phyloP scores from a whole-genome alignment of 2,888 invertebrate genomes.

The Polymixis flavicincta region DNA sequence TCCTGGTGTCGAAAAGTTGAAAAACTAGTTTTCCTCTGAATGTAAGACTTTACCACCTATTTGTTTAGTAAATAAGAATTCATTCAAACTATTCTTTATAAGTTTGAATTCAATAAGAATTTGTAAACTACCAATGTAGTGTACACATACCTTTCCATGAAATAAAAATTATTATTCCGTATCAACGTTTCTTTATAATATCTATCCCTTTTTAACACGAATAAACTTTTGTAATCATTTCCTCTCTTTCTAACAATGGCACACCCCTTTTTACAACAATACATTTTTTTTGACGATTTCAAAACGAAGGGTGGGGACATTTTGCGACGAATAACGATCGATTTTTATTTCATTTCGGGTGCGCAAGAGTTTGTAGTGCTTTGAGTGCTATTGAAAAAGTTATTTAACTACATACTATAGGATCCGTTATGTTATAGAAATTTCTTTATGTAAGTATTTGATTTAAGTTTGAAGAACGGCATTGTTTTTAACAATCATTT shows the following conservation, averaged over 20 bases:
- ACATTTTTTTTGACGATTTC: conserved; percentile 60
- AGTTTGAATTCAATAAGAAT: not conserved
- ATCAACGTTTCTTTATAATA: conserved; percentile 41
- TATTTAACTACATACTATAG: not conserved
- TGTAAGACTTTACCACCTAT: not conserved
- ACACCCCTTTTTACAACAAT: conserved; percentile 75
- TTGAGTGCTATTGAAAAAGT: conserved; percentile 38
- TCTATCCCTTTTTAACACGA: conserved; percentile 66
- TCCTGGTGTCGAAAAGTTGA: no score
- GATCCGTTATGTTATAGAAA: not conserved
- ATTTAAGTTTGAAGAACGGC: not conserved
- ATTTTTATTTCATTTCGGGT: conserved; percentile 48
- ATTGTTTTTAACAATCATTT: not conserved
- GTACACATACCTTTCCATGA: conserved; percentile 47
- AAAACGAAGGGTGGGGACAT: conserved; percentile 66
- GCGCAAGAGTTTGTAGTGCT: conserved; percentile 60
- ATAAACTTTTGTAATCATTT: conserved; percentile 61
- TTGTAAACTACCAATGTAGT: conserved; percentile 6
- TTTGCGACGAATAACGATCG: conserved; percentile 57
- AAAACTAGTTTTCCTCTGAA: not conserved
- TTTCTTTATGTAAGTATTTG: not conserved
- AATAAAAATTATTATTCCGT: conserved; percentile 49
- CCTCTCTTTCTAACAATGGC: conserved; percentile 68
- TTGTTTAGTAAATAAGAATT: no score
- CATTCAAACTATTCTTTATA: no score